Evolutionary conservation across 2,888 invertebrate genomes (phyloP).

Genomic region (Cephus sareptanus): DNA sequence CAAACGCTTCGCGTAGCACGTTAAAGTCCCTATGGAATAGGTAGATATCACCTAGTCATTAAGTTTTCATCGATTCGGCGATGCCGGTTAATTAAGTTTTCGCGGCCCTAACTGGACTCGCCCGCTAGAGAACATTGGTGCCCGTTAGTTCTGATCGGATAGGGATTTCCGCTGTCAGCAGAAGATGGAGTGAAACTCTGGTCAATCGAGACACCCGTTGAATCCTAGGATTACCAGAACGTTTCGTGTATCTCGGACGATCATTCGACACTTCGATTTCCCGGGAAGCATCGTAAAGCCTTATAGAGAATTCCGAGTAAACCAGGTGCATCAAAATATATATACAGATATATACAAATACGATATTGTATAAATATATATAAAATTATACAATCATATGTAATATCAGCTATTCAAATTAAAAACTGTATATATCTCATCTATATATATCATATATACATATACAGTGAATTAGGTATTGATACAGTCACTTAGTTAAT

Average conservation of each 20-base stretch:
- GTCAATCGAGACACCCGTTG: slow-evolving; percentile 61
- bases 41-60: slow-evolving; percentile 14
- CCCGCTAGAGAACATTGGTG: slow-evolving; percentile 46
- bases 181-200: slow-evolving; percentile 65
- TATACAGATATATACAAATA: not conserved
- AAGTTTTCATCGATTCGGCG: slow-evolving; percentile 48
- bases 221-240: slow-evolving; percentile 59
- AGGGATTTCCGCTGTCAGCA: slow-evolving; percentile 65
- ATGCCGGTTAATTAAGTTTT: slow-evolving; percentile 58
- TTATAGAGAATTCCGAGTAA: not conserved
- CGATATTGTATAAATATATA: not conserved
- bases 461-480: not conserved
- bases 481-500: not conserved
- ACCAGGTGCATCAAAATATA: not conserved
- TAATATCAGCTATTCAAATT: not conserved
- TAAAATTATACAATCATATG: no score
- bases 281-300: not conserved
- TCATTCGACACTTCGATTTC: slow-evolving; percentile 30
- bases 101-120: slow-evolving; percentile 57
- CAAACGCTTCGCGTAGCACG: not conserved
- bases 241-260: slow-evolving; percentile 33
- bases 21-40: not conserved
- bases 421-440: not conserved
- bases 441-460: not conserved
- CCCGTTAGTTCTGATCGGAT: slow-evolving; percentile 35